phyloP scores from a whole-genome alignment of 2,888 invertebrate genomes.

The Pseudococcus jackbeardsleyi region DNA sequence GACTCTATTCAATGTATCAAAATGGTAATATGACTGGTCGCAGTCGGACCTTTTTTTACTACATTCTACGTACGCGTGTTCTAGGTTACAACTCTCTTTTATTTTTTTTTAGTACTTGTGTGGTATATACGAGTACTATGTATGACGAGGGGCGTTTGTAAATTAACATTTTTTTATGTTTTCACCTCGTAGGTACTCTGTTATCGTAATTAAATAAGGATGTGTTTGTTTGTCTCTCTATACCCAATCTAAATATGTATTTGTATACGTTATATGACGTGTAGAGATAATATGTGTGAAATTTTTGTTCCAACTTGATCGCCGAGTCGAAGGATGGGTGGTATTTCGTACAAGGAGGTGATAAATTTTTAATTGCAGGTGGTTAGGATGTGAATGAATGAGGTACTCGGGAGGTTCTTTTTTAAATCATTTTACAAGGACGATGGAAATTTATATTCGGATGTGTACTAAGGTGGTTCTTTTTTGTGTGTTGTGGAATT shows the following conservation, averaged over 20 bases:
- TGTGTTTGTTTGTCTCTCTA: constrained; percentile 13
- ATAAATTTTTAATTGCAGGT: constrained; percentile 32
- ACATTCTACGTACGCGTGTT: not conserved
- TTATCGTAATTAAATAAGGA: constrained; percentile 28
- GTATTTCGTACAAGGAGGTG: constrained; percentile 21
- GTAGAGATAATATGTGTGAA: constrained; percentile 3
- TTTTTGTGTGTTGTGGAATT: not conserved
- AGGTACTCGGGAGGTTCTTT: not conserved
- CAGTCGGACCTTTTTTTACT: not conserved
- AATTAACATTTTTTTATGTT: constrained; percentile 45
- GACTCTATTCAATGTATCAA: constrained; percentile 30
- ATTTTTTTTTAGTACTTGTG: constrained; percentile 3
- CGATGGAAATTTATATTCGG: not conserved
- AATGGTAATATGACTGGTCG: not conserved
- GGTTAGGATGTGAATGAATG: not conserved
- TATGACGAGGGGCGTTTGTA: constrained; percentile 44
- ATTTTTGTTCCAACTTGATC: not conserved
- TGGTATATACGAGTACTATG: constrained; percentile 17
- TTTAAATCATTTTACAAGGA: not conserved
- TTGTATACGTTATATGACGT: not conserved
- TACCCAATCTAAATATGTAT: not conserved
- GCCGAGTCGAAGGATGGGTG: not conserved
- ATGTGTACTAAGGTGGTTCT: not conserved
- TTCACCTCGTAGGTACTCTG: constrained; percentile 17
- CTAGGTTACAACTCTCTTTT: constrained; percentile 3